Percentiles rank a stretch among this genome's conserved stretches.
These are phyloP conservation scores for Uromys caudimaculatus DNA, from an alignment of 2,797 vertebrate species.

Conservation along the genomic window DNA sequence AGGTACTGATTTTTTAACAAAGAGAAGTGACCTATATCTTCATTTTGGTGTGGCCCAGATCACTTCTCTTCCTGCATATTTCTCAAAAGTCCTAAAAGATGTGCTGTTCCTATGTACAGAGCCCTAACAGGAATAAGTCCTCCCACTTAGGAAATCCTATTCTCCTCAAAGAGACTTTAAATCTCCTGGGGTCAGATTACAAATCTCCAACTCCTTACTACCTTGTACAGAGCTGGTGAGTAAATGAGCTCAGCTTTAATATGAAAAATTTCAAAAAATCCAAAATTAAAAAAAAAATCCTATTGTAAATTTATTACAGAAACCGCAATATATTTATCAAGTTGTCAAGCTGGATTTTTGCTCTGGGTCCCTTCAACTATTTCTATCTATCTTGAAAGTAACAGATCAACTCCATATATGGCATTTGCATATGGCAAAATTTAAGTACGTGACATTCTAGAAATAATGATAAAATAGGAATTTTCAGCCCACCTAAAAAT, in stretches of 20 bases:
- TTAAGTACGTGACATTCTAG: background rate
- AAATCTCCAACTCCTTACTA: background rate
- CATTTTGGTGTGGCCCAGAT: too few relatives aligned
- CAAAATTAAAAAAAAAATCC: background rate
- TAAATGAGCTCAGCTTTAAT: background rate
- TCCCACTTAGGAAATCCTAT: background rate
- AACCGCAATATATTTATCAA: background rate
- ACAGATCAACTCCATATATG: background rate
- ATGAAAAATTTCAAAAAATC: background rate
- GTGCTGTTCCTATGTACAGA: background rate
- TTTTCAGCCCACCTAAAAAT: background rate
- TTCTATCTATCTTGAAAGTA: background rate
- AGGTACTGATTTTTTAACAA: background rate
- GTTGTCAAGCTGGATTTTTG: background rate
- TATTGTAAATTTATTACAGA: background rate
- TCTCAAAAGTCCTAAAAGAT: background rate
- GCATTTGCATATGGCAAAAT: background rate
- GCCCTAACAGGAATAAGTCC: background rate
- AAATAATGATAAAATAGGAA: slow-evolving; percentile 25
- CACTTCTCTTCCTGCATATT: background rate
- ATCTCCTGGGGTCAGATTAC: background rate
- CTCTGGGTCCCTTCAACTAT: background rate
- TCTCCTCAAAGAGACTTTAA: slow-evolving; percentile 28
- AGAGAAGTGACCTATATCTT: background rate
- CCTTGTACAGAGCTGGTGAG: background rate